Percentiles rank a stretch among this genome's conserved stretches.
These are phyloP conservation scores for Erpetoichthys calabaricus DNA, from an alignment of 2,797 vertebrate species.

Conservation along the genomic window DNA sequence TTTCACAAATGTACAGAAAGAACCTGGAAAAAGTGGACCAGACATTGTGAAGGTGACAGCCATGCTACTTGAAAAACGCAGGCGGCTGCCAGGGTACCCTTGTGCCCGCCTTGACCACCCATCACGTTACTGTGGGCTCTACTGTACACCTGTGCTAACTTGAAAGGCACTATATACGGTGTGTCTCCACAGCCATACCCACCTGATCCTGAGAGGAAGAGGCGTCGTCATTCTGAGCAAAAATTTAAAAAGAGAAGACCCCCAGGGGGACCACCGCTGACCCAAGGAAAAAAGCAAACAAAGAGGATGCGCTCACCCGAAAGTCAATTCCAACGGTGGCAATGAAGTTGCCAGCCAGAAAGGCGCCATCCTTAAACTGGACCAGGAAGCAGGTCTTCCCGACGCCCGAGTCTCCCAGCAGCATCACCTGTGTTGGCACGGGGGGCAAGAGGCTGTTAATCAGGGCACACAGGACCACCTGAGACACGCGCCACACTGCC, in stretches of 20 bases:
- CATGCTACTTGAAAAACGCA: no score
- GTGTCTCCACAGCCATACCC: no score
- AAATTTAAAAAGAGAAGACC: not conserved
- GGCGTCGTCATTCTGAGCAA: no score
- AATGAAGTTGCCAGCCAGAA: conserved; percentile 92
- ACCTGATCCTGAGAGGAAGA: no score
- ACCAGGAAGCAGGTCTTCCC: conserved; percentile 95
- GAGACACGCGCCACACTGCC: not conserved
- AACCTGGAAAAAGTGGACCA: no score
- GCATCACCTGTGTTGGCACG: conserved; percentile 78
- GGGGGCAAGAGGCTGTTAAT: conserved; percentile 16
- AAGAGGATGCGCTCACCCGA: conserved; percentile 70
- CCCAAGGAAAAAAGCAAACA: conserved; percentile 13
- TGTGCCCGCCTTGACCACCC: no score
- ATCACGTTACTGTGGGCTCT: no score
- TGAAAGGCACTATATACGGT: no score
- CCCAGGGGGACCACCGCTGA: not conserved
- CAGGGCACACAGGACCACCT: not conserved
- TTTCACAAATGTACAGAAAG: no score
- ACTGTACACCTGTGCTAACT: no score
- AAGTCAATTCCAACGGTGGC: conserved; percentile 98
- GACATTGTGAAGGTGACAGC: no score
- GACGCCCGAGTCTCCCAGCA: conserved; percentile 92
- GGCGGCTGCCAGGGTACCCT: no score
- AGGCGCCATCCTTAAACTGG: conserved; percentile 89